These are phyloP conservation scores for Panurus biarmicus DNA, from an alignment of 2,113 vertebrate species.

Conservation along the genomic window DNA sequence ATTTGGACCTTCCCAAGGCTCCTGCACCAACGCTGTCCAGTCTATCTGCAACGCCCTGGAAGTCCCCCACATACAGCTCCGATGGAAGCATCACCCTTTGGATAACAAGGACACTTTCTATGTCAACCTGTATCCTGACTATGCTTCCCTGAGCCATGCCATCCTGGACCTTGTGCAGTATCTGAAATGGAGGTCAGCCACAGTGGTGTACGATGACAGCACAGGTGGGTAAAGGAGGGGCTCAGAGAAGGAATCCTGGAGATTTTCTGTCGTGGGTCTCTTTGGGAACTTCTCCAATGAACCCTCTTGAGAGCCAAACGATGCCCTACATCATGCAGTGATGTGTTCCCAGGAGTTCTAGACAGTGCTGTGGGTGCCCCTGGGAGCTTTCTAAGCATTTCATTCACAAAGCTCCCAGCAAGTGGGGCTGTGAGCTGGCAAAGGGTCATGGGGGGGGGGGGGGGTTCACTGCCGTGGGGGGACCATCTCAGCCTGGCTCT, in stretches of 20 bases:
- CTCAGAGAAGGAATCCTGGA: neutral
- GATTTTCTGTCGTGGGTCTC: neutral
- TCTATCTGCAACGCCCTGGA: conserved; percentile 98
- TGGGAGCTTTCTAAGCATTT: neutral
- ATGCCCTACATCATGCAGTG: accelerated
- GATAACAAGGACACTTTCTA: conserved; percentile 98
- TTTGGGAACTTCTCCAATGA: neutral
- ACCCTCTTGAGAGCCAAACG: accelerated
- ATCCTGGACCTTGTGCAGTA: conserved; percentile 96
- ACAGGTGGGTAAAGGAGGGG: conserved; percentile 76
- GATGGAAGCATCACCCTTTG: conserved; percentile 97
- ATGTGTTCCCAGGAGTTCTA: accelerated
- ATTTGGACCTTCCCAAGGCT: conserved; percentile 95
- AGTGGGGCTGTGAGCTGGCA: neutral
- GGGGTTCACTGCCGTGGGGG: accelerated
- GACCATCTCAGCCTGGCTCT: neutral
- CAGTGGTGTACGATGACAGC: conserved; percentile 96
- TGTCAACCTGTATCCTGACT: conserved; percentile 96
- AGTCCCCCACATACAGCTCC: conserved; percentile 94
- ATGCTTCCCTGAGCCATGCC: conserved; percentile 94
- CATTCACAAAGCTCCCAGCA: neutral
- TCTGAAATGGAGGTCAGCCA: conserved; percentile 96
- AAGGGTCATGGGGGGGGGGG: accelerated
- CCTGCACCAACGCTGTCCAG: conserved; percentile 95
- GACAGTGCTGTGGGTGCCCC: accelerated